Conservation (phyloP, 2,888 invertebrate genomes). For the Cephalotes varians region DNA sequence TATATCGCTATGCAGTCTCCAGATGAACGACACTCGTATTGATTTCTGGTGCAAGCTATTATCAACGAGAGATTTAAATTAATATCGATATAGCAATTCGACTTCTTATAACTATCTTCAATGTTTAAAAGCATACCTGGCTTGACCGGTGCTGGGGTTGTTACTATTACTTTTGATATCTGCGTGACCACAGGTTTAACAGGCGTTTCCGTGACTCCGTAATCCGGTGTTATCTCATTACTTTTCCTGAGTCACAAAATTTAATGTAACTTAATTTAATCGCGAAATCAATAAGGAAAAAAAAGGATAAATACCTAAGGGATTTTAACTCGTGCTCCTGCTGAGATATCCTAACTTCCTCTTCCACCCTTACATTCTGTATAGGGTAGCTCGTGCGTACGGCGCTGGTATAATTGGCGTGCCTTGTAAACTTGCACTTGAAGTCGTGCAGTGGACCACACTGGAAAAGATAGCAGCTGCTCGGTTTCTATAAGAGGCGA, state of each 20-base stretch:
- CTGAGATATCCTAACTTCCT: constrained; percentile 90
- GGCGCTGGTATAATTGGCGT: constrained; percentile 95
- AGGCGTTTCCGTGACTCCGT: constrained; percentile 76
- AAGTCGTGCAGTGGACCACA: constrained; percentile 96
- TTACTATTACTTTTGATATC: constrained; percentile 71
- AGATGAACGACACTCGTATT: constrained; percentile 94
- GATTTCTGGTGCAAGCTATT: constrained; percentile 91
- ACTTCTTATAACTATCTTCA: neutral
- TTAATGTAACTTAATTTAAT: no score
- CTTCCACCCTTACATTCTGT: constrained; percentile 87
- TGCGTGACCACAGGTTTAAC: constrained; percentile 72
- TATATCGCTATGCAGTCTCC: constrained; percentile 97
- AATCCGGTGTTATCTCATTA: constrained; percentile 56
- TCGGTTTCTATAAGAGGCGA: constrained; percentile 89
- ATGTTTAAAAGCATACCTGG: constrained; percentile 68
- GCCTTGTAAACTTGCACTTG: constrained; percentile 96
- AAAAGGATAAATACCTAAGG: constrained; percentile 87
- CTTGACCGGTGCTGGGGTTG: constrained; percentile 75
- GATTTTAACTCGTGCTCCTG: constrained; percentile 91
- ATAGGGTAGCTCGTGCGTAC: constrained; percentile 89
- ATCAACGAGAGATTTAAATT: constrained; percentile 28
- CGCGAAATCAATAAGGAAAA: constrained; percentile 17
- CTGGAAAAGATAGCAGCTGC: constrained; percentile 96
- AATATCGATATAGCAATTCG: neutral
- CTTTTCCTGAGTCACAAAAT: constrained; percentile 71